Percentiles rank a stretch among this genome's conserved stretches.
These are phyloP conservation scores for Mycalesis mineus DNA, from an alignment of 2,888 invertebrate genomes.

Conservation along the genomic window DNA sequence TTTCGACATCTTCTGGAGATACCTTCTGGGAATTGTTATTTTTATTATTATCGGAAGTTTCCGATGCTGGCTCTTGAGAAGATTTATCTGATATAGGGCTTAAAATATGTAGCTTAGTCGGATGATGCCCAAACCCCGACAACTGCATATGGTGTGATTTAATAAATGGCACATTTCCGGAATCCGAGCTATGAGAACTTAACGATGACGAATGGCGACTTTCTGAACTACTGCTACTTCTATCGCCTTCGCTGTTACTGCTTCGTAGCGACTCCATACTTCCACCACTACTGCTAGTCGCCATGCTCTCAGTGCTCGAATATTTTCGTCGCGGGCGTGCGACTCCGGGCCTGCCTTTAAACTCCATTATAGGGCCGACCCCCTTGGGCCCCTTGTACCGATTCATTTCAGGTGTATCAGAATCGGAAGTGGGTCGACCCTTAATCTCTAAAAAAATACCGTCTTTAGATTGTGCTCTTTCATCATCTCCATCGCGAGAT, in stretches of 20 bases:
- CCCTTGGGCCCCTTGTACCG: constrained; percentile 76
- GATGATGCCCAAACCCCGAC: constrained; percentile 84
- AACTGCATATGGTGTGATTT: constrained; percentile 81
- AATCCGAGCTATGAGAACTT: constrained; percentile 92
- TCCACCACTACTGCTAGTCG: constrained; percentile 90
- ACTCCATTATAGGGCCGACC: constrained; percentile 79
- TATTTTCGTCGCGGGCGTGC: constrained; percentile 79
- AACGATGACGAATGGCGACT: constrained; percentile 89
- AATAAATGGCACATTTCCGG: constrained; percentile 80
- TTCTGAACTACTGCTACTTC: constrained; percentile 91
- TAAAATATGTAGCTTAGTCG: constrained; percentile 88
- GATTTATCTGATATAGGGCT: constrained; percentile 95
- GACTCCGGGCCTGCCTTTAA: constrained; percentile 79
- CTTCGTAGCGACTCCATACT: constrained; percentile 92
- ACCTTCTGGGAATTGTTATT: constrained; percentile 88
- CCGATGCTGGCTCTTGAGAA: constrained; percentile 90
- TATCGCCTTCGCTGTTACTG: constrained; percentile 91
- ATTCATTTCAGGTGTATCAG: constrained; percentile 75
- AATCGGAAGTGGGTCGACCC: constrained; percentile 81
- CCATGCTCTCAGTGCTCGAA: constrained; percentile 92
- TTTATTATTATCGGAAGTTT: constrained; percentile 88
- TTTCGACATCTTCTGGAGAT: constrained; percentile 82
- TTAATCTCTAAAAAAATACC: constrained; percentile 86
- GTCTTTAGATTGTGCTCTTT: constrained; percentile 83
- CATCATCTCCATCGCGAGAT: constrained; percentile 82